phyloP scores from a whole-genome alignment of 2,888 invertebrate genomes.

The Andricus quercusramuli region DNA sequence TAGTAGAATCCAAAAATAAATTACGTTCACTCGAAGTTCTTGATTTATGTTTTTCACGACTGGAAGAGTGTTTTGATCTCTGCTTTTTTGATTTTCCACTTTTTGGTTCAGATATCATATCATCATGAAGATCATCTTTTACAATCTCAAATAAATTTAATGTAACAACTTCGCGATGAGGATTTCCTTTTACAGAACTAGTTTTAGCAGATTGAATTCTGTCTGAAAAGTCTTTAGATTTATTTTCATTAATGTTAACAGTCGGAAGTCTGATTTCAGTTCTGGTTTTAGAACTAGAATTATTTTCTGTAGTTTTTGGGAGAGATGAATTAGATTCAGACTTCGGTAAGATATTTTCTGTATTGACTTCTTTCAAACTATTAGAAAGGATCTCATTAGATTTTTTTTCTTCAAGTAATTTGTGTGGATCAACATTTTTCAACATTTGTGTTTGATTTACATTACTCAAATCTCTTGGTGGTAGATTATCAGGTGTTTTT shows the following conservation, averaged over 20 bases:
- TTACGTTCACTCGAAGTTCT: background rate
- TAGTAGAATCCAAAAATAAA: background rate
- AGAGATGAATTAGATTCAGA: background rate
- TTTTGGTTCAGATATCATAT: background rate
- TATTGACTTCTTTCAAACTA: background rate
- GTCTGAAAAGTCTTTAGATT: background rate
- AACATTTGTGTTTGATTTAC: background rate
- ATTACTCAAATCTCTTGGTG: background rate
- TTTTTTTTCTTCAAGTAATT: background rate
- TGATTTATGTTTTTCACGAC: background rate
- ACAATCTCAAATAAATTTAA: conserved; percentile 25
- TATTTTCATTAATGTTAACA: background rate
- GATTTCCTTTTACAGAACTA: background rate
- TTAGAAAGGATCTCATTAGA: background rate
- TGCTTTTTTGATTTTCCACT: background rate
- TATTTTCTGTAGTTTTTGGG: background rate
- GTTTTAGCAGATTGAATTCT: background rate
- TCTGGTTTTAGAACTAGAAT: background rate
- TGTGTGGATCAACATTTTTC: background rate
- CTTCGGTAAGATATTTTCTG: background rate
- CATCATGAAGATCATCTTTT: conserved; percentile 5
- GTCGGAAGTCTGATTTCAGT: background rate
- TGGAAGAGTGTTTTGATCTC: conserved; percentile 1
- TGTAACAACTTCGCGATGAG: background rate
- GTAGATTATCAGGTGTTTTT: background rate